A percentile compares a stretch with the other conserved stretches of the same genome.
Conservation (phyloP, 2,113 vertebrate species). For the Aplodontia rufa region DNA sequence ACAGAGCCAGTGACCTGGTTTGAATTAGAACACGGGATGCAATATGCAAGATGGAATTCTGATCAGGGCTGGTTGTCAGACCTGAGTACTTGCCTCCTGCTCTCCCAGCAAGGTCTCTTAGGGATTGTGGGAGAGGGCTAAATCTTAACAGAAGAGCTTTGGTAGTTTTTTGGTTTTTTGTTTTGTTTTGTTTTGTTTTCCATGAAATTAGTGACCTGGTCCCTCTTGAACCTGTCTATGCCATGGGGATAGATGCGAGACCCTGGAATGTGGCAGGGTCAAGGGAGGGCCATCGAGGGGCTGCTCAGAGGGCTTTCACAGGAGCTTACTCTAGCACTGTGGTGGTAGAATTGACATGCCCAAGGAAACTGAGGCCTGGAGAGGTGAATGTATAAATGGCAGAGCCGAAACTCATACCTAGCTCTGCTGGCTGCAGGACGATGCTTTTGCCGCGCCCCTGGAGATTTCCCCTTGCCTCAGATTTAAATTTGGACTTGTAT, state of each 20-base stretch:
- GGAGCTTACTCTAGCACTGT: not conserved
- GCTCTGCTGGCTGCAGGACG: not conserved
- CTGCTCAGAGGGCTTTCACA: not conserved
- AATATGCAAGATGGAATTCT: not conserved
- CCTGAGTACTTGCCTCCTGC: not conserved
- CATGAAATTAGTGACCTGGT: not conserved
- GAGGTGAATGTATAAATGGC: not conserved
- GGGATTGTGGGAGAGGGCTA: not conserved
- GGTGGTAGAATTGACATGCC: rapidly evolving
- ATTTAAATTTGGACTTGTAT: not conserved
- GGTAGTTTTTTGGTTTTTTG: no score
- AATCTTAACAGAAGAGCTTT: not conserved
- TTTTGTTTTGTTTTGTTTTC: no score
- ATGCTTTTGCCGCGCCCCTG: not conserved
- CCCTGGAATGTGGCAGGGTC: not conserved
- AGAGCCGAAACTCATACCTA: not conserved
- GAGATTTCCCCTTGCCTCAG: not conserved
- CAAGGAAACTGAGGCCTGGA: not conserved
- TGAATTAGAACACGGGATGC: not conserved
- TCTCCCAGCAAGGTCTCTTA: not conserved
- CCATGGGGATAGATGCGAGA: no score
- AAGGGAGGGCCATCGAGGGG: not conserved
- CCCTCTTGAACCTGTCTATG: not conserved
- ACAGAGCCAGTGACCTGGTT: not conserved
- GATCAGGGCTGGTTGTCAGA: not conserved